phyloP scores from a whole-genome alignment of 1,140 invertebrate species.

The Diabrotica virgifera region DNA sequence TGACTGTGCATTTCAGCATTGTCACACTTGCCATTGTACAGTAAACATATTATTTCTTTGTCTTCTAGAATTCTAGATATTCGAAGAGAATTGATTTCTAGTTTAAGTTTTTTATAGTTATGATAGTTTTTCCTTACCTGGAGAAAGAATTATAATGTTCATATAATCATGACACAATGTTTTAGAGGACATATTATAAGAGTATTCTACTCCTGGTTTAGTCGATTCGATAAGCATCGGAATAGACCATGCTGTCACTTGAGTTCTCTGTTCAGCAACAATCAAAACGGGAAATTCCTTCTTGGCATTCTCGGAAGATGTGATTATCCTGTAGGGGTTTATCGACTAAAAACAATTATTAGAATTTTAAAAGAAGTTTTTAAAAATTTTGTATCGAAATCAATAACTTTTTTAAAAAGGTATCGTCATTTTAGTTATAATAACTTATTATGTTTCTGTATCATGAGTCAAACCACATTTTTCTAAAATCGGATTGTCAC shows the following conservation, averaged over 20 bases:
- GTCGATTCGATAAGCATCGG: constrained; percentile 58
- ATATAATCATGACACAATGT: constrained; percentile 62
- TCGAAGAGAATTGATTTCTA: too few relatives aligned
- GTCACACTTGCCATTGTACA: background rate
- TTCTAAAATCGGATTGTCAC: too few relatives aligned
- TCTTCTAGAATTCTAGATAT: too few relatives aligned
- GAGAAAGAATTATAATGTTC: constrained; percentile 26
- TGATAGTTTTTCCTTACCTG: background rate
- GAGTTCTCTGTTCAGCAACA: constrained; percentile 43
- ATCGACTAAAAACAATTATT: constrained; percentile 20
- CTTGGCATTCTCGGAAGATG: constrained; percentile 26
- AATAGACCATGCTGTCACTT: constrained; percentile 66
- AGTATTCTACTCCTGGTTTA: constrained; percentile 43
- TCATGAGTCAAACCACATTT: too few relatives aligned
- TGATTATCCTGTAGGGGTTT: constrained; percentile 39
- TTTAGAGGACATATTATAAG: constrained; percentile 58
- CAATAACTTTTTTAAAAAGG: too few relatives aligned
- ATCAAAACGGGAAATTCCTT: constrained; percentile 34
- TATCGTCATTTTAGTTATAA: too few relatives aligned
- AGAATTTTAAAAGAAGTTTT: too few relatives aligned
- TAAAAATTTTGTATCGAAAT: too few relatives aligned
- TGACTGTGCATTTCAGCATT: constrained; percentile 8
- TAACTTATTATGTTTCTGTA: too few relatives aligned
- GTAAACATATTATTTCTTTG: too few relatives aligned
- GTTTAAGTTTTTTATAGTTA: too few relatives aligned